Evolutionary conservation across 1,140 invertebrate species (phyloP).

Genomic region (Atta texana): DNA sequence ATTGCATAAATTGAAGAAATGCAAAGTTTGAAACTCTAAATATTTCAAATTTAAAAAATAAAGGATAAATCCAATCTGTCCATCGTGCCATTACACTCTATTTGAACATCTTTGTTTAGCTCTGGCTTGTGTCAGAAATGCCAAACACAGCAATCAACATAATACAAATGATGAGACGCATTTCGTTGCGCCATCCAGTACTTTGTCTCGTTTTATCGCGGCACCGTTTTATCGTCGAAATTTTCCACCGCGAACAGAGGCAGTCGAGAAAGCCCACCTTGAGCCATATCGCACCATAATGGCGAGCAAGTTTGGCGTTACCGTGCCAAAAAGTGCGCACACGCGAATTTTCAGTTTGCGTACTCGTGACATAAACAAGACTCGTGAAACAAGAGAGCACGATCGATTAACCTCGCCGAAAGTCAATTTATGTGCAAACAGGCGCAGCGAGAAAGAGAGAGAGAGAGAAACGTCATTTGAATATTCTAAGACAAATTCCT

Average conservation of each 20-base stretch:
- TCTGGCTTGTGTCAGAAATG: background rate
- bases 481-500: too few relatives aligned
- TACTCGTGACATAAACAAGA: background rate
- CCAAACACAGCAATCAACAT: background rate
- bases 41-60: background rate
- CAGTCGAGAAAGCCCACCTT: background rate
- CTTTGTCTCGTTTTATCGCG: conserved; percentile 64
- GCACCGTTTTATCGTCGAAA: conserved; percentile 71
- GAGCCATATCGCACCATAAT: background rate
- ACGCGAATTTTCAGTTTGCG: background rate
- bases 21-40: background rate
- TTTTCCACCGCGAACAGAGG: conserved; percentile 65
- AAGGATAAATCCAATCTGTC: background rate
- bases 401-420: conserved; percentile 38
- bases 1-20: background rate
- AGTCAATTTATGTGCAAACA: conserved; percentile 18
- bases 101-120: background rate
- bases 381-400: background rate
- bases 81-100: background rate
- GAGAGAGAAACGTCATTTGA: too few relatives aligned
- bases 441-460: background rate
- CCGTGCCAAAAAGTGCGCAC: conserved; percentile 3
- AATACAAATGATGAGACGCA: conserved; percentile 7
- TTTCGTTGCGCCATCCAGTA: background rate
- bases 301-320: background rate